Base-by-base conservation (phyloP, 2,797 vertebrate genomes). In the Enteromius unitaeniatus region DNA sequence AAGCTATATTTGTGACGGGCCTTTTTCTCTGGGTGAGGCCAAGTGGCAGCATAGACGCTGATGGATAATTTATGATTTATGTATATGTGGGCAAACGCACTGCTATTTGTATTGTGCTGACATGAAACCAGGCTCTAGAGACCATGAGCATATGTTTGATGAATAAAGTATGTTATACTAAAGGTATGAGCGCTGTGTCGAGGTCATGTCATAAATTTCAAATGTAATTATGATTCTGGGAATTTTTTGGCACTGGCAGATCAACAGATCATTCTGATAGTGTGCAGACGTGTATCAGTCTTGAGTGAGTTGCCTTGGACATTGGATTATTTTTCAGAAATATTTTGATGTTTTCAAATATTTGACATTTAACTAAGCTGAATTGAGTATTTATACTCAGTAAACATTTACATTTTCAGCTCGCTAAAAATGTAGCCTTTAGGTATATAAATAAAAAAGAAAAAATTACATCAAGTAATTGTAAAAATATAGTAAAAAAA, bases 11-110 rank as follows among this genome's bases (percentile, higher is more conserved):
- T 49, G 23, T 79, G 65, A 78, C 19, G n/a, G 74, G 74, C 13
- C 28, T 68, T 82, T 70, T 74, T 70, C 70, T 80, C 53, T 45
- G n/a, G 53, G 82, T 53, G 70, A 77, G 81, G 55, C 62, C 64
- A 78, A 79, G 72, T 67, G 62, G 60, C 78, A 68, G 79, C 26
- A 55, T 62, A 31, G 42, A 49, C 5, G 17, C 49, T 84, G 84
- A 75, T 74, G 84, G 75, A 53, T 84, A 74, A 78, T 82, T 79
- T 75, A 81, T 79, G 78, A 82, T 87, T 79, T 82, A 87, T 85
- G 78, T 83, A 83, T 80, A 80, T 81, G 47, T 62, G 77, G 45
- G 37, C 26, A 85, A 81, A 76, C 5, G 34, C 28, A 72, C 78
- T 34, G 65, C 55, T 81, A 68, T 87, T 87, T 85, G 67, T 72